These are phyloP conservation scores for Leucopsar rothschildi DNA, from an alignment of 2,113 vertebrate genomes.

Conservation along the genomic window DNA sequence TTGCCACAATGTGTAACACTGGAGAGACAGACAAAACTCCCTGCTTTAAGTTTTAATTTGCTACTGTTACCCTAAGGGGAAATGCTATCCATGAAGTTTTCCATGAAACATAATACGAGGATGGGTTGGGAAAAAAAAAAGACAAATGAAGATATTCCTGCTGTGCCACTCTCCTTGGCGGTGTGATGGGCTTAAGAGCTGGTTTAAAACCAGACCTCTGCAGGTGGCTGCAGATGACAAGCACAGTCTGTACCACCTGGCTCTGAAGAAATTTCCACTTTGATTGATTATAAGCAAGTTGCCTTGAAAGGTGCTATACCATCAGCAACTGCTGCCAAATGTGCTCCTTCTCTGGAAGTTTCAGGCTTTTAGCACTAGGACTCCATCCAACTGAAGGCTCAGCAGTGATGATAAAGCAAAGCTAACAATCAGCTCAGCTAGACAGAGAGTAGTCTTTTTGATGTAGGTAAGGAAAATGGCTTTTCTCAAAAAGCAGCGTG, in stretches of 20 bases:
- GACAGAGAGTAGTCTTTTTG: slow-evolving; percentile 33
- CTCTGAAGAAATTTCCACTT: slow-evolving; percentile 39
- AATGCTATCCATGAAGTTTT: not conserved
- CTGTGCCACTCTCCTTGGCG: not conserved
- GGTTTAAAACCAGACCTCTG: not conserved
- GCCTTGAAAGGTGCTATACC: not conserved
- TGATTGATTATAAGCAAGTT: slow-evolving; percentile 31
- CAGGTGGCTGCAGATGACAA: not conserved
- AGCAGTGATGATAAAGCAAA: slow-evolving; percentile 68
- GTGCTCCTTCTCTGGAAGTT: slow-evolving; percentile 22
- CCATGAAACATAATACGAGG: not conserved
- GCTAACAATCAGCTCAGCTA: slow-evolving; percentile 32
- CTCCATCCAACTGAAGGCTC: slow-evolving; percentile 63
- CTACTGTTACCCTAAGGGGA: not conserved
- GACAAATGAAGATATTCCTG: not conserved
- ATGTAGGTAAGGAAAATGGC: slow-evolving; percentile 11
- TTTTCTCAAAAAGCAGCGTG: not conserved
- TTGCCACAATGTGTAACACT: not conserved
- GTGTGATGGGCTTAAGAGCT: not conserved
- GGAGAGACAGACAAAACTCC: not conserved
- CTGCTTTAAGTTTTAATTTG: not conserved
- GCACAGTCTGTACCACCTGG: not conserved
- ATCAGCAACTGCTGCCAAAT: slow-evolving; percentile 42
- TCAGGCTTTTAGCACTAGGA: slow-evolving; percentile 70
- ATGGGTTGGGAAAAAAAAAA: not conserved